Conservation (phyloP, 37 sponge, comb jelly and placozoan genomes). For the Ianthella basta region DNA sequence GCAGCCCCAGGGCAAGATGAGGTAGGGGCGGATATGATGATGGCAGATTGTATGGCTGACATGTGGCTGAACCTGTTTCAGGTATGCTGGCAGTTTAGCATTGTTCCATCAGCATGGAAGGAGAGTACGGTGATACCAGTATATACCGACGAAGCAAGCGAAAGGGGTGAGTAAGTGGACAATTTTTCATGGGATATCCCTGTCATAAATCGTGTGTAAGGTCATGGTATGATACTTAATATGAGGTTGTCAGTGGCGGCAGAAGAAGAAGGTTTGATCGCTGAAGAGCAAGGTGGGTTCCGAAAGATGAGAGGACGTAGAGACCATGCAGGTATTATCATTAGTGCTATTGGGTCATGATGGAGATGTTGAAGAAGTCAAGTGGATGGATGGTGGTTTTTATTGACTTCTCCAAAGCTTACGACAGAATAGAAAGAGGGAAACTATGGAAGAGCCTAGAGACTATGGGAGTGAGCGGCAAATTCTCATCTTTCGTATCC, state of each 20-base stretch:
- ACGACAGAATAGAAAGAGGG: slow-evolving; percentile 26
- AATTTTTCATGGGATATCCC: slow-evolving; percentile 16
- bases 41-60: slow-evolving; percentile 32
- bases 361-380: slow-evolving; percentile 21
- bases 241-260: slow-evolving; percentile 17
- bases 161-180: slow-evolving; percentile 25
- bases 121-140: slow-evolving; percentile 13
- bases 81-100: slow-evolving; percentile 21
- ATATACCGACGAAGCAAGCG: slow-evolving; percentile 19
- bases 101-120: slow-evolving; percentile 30
- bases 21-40: slow-evolving; percentile 28
- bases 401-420: slow-evolving; percentile 27
- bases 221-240: slow-evolving; percentile 23
- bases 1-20: slow-evolving; percentile 30
- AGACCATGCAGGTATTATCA: slow-evolving; percentile 32
- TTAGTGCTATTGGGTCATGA: slow-evolving; percentile 32
- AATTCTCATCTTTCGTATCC: slow-evolving; percentile 11
- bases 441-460: no score
- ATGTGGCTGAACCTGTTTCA: slow-evolving; percentile 27
- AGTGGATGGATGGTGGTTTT: slow-evolving; percentile 4
- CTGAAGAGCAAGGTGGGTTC: slow-evolving; percentile 22
- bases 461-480: slow-evolving; percentile 18
- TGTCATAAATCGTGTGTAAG: slow-evolving; percentile 18
- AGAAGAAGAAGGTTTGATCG: slow-evolving; percentile 20
- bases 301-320: slow-evolving; percentile 27